Percentiles rank a stretch among this genome's conserved stretches.
Evolutionary conservation across 35 echinoderm and acorn worm genomes (phyloP).

Genomic region (Ptychodera flava): DNA sequence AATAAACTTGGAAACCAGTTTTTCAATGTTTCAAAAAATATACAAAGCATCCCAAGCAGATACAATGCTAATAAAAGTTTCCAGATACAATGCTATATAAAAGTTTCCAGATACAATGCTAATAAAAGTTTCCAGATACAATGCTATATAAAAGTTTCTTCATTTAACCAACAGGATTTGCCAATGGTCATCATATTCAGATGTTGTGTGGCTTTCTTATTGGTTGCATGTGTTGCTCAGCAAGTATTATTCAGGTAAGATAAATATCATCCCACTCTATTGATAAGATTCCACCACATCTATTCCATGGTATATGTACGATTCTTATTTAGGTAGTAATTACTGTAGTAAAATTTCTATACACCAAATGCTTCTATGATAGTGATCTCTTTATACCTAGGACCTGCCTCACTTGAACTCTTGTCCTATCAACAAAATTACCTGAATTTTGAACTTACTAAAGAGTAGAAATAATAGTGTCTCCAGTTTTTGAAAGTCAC

Average conservation of each 20-base stretch:
- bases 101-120: not conserved
- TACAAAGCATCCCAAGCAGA: not conserved
- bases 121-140: not conserved
- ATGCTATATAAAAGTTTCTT: not conserved
- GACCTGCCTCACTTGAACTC: too few species aligned
- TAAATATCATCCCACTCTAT: too few species aligned
- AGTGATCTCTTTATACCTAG: too few species aligned
- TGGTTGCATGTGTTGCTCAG: constrained; percentile 15
- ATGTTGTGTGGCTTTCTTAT: constrained; percentile 26
- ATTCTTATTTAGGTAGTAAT: too few species aligned
- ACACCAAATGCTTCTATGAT: too few species aligned
- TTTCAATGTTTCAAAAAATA: not conserved
- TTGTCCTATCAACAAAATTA: too few species aligned
- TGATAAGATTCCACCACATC: too few species aligned
- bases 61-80: not conserved
- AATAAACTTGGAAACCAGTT: not conserved
- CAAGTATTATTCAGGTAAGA: constrained; percentile 34
- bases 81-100: not conserved
- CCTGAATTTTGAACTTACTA: too few species aligned
- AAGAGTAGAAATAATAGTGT: too few species aligned
- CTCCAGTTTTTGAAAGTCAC: too few species aligned
- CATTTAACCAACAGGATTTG: constrained; percentile 17
- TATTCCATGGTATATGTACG: too few species aligned
- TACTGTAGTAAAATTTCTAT: too few species aligned
- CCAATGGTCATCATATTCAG: constrained; percentile 31